A percentile compares a stretch with the other conserved stretches of the same genome.
These are phyloP conservation scores for Ancistrus triradiatus DNA, from an alignment of 2,113 vertebrate genomes.

Conservation along the genomic window DNA sequence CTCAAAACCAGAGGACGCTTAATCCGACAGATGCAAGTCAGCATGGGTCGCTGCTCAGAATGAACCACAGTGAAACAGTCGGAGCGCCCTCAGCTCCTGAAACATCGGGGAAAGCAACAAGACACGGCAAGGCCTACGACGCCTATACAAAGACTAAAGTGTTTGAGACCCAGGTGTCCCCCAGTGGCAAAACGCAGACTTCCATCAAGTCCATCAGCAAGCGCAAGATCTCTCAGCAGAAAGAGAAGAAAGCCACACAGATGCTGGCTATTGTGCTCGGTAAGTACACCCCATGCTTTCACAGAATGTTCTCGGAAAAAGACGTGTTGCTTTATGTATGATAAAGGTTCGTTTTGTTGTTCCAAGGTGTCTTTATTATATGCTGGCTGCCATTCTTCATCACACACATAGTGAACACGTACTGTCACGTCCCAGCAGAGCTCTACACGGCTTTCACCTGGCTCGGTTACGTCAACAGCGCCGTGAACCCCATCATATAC, in stretches of 20 bases:
- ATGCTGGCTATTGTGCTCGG: conserved; percentile 98
- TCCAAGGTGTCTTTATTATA: conserved; percentile 93
- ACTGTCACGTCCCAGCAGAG: conserved; percentile 86
- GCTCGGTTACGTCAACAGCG: conserved; percentile 97
- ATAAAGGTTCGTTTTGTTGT: conserved; percentile 35
- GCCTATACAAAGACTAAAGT: conserved; percentile 72
- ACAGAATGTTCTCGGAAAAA: too few relatives aligned
- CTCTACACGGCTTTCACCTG: conserved; percentile 96
- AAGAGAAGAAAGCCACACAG: conserved; percentile 98
- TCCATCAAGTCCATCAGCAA: conserved; percentile 87
- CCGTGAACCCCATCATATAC: conserved; percentile 97
- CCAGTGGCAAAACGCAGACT: conserved; percentile 89
- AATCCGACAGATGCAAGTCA: conserved; percentile 70
- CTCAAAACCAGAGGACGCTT: conserved; percentile 78
- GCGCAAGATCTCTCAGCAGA: conserved; percentile 95
- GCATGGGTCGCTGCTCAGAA: conserved; percentile 66
- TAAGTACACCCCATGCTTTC: conserved; percentile 57
- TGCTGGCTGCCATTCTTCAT: conserved; percentile 99
- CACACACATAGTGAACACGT: conserved; percentile 96
- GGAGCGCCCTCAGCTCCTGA: conserved; percentile 66
- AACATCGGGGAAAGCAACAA: conserved; percentile 74
- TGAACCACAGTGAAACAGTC: conserved; percentile 70
- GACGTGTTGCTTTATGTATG: neutral
- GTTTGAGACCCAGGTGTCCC: conserved; percentile 89
- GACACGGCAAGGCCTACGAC: conserved; percentile 78